These are phyloP conservation scores for Hyperopisus bebe DNA, from an alignment of 2,113 vertebrate species.

Conservation along the genomic window DNA sequence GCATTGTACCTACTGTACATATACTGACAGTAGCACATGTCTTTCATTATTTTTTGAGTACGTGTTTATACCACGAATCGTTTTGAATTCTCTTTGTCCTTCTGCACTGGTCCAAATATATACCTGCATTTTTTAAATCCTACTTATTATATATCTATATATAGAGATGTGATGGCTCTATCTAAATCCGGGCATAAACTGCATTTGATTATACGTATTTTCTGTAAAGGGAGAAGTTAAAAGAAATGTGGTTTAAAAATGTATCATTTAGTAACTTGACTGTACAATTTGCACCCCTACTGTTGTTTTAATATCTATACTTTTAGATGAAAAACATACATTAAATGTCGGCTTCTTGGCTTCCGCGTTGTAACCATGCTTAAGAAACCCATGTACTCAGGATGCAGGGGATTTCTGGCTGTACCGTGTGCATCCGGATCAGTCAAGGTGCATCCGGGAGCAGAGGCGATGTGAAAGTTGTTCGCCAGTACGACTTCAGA, in stretches of 20 bases:
- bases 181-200: not conserved
- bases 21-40: not conserved
- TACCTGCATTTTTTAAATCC: not conserved
- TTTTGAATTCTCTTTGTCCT: not conserved
- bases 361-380: not conserved
- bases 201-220: not conserved
- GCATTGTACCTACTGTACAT: too few species aligned
- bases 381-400: not conserved
- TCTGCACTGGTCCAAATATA: not conserved
- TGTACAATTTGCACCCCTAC: not conserved
- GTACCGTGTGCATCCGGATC: not conserved
- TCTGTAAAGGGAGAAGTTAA: not conserved
- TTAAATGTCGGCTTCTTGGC: not conserved
- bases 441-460: not conserved
- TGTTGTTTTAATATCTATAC: not conserved
- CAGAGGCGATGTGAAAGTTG: constrained; percentile 16
- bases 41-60: not conserved
- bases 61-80: not conserved
- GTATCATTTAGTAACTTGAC: not conserved
- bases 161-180: not conserved
- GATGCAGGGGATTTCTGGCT: not conserved
- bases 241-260: not conserved
- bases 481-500: constrained; percentile 43
- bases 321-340: not conserved
- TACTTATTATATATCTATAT: not conserved